phyloP scores from a whole-genome alignment of 2,113 vertebrate genomes.

The Pteronura brasiliensis region DNA sequence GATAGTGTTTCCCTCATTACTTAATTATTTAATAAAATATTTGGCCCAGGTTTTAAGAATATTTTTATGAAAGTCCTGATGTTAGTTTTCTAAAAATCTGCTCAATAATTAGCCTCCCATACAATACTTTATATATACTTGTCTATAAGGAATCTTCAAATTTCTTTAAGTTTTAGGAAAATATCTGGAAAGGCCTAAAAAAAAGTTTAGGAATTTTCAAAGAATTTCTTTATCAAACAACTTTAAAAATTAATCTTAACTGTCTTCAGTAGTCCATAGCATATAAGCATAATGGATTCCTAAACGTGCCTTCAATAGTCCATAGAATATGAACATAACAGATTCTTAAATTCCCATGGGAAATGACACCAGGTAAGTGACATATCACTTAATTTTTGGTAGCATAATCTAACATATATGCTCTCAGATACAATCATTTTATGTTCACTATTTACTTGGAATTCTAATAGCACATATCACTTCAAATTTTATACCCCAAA shows the following conservation, averaged over 20 bases:
- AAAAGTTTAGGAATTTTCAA: not conserved
- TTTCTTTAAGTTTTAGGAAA: not conserved
- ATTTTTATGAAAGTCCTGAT: not conserved
- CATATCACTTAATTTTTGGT: not conserved
- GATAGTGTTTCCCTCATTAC: not conserved
- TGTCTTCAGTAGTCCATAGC: not conserved
- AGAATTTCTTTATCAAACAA: not conserved
- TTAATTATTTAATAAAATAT: not conserved
- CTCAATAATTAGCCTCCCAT: conserved; percentile 13
- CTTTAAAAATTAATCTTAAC: not conserved
- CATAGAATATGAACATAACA: not conserved
- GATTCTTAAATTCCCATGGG: conserved; percentile 10
- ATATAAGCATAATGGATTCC: not conserved
- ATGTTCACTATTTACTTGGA: not conserved
- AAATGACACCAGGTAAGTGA: not conserved
- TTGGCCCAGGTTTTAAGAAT: not conserved
- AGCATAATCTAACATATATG: not conserved
- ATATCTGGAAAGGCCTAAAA: not conserved
- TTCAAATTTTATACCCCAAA: not conserved
- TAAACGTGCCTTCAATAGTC: not conserved
- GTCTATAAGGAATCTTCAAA: not conserved
- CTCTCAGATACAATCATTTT: not conserved
- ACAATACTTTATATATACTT: conserved; percentile 13
- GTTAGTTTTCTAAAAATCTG: not conserved
- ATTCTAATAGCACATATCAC: not conserved